Base-by-base conservation (phyloP, 2,797 vertebrate species). In the Myripristis murdjan region DNA sequence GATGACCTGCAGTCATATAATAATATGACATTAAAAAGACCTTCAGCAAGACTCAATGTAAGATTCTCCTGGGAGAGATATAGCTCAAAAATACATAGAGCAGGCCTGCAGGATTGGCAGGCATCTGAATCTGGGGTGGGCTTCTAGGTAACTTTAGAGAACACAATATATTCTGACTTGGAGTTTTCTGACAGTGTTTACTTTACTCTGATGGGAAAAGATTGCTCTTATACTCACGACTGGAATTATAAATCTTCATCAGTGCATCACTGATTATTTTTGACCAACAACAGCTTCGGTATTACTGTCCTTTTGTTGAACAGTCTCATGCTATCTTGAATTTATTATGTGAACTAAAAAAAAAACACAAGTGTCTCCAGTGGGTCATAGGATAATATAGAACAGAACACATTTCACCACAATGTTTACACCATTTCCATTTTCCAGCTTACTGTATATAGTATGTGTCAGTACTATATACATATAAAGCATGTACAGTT, bases 61-160 rank as follows among this genome's bases (percentile, higher is more conserved):
- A 63, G 79, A 77, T 35, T 64, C 90, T 73, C 75, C 0, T 0
- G 35, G 80, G 90, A 79, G 70, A 64, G 62, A 87, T 83, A 77
- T 20, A 73, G 73, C 70, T 73, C 79, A 77, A 56, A 85, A 77
- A 81, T 92, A 90, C 84, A 91, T 26, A 91, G 82, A 91, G 84
- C 91, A 93, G 91, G 52, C 85, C 89, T 84, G 85, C 70, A 72
- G 70, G 62, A 70, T 79, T 89, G 90, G 89, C 87, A 86, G 79
- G 26, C 58, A 69, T 84, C 62, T 64, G 57, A 63, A 79, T 85
- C 78, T 64, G 77, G 82, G 86, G 80, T 86, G 87, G 83, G 81
- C 77, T 70, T 55, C 48, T 49, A 67, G 70, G 74, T 83, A 85
- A 84, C 71, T 75, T 76, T 83, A 77, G 75, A 86, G 81, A 89